Evolutionary conservation across 2,888 invertebrate genomes (phyloP), one percentile per base, ranked within the genome.

Genomic region (Sussaba pulchella): DNA sequence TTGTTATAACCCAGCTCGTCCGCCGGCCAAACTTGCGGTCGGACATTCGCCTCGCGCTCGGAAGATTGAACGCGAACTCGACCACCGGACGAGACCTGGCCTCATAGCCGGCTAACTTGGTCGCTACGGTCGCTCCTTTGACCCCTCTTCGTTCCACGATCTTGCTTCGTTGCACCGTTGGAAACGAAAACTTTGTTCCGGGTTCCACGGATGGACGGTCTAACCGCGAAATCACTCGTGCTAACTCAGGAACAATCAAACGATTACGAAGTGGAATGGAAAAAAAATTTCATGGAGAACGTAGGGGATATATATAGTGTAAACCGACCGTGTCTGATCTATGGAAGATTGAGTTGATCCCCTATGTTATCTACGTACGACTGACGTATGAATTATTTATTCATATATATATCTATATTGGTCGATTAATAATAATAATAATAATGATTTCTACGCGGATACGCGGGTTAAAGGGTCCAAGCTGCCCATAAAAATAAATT

Each of bases 1-100:
- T 61, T 63, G 41, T 31, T 14, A 63, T 43, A 26, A 64, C 52
- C 52, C 19, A 31, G 70, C 14, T 31, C 63, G 64, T 43, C 72
- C 54, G 54, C 17, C 39, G 39, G 47, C 41, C 59, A 76, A 81
- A 81, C 57, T 76, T 81, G 76, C 14, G 76, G 80, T 76, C 26
- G 41, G 47, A 26, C 41, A 61, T 63, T 69, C 41, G 63, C 63
- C 67, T 72, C 19, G 67, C 39, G 45, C 21, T n/a, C n/a, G 63
- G 47, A 50, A 76, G 45, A 73, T 77, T 69, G 63, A 73, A 76
- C 70, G 70, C 36, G 19, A 45, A 63, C 64, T 47, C 47, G 26
- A 67, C 59, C 47, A 63, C 66, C 67, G 43, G 54, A 61, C 72
- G 39, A 67, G 80, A 61, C 61, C 67, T n/a, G n/a, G 6, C 6